These are phyloP conservation scores for Sturnus vulgaris DNA, from an alignment of 2,113 vertebrate species.

Conservation along the genomic window DNA sequence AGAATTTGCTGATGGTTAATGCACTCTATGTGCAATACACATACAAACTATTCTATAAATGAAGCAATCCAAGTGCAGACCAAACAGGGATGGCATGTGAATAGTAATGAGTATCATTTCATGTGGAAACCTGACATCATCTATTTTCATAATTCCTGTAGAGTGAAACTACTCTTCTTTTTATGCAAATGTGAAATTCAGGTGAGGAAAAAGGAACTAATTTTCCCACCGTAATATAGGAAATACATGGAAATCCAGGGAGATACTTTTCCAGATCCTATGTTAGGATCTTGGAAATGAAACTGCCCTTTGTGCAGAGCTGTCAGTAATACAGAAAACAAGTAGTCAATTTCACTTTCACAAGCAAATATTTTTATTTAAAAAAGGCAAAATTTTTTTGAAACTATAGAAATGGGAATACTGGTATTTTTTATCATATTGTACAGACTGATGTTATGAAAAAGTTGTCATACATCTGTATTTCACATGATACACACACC, in stretches of 20 bases:
- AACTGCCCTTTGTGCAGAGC: neutral
- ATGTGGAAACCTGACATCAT: neutral
- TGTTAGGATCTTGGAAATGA: neutral
- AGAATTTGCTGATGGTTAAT: neutral
- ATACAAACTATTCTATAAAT: neutral
- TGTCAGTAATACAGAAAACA: neutral
- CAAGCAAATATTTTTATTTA: neutral
- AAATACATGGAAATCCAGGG: neutral
- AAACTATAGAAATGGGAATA: neutral
- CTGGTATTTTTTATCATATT: neutral
- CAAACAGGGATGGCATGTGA: neutral
- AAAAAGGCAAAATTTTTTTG: neutral
- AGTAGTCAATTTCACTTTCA: neutral
- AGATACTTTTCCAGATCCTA: neutral
- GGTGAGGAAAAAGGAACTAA: neutral
- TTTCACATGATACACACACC: neutral
- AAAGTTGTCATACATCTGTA: neutral
- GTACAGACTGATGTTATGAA: neutral
- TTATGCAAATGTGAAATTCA: neutral
- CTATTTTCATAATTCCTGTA: neutral
- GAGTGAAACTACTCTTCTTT: neutral
- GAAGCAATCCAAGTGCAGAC: neutral
- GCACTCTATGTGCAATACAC: neutral
- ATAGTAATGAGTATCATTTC: neutral
- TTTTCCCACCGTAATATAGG: rapidly evolving